These are phyloP conservation scores for Euplexia lucipara DNA, from an alignment of 2,888 invertebrate species.

Conservation along the genomic window DNA sequence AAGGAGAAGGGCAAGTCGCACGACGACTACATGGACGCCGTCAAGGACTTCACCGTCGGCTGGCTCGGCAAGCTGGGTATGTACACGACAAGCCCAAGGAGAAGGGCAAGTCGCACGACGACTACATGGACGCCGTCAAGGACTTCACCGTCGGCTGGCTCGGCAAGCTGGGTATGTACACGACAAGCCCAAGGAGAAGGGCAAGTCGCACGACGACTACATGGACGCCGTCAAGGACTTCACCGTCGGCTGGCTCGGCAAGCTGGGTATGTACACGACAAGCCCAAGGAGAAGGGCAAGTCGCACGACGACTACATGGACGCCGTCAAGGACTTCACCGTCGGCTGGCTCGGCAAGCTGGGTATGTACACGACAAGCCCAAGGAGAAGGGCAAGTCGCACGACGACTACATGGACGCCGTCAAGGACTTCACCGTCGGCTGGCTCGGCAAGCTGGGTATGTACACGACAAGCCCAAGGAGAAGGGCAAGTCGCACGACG, in stretches of 20 bases:
- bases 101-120: conserved; percentile 95
- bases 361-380: too few species aligned
- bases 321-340: conserved; percentile 96
- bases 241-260: conserved; percentile 95
- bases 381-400: too few species aligned
- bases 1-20: too few species aligned
- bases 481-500: conserved; percentile 93
- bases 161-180: conserved; percentile 93
- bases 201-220: conserved; percentile 96
- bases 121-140: conserved; percentile 95
- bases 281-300: too few species aligned
- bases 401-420: conserved; percentile 96
- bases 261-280: conserved; percentile 94
- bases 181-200: too few species aligned
- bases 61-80: conserved; percentile 96
- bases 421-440: conserved; percentile 95
- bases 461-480: conserved; percentile 81
- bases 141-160: conserved; percentile 97
- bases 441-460: conserved; percentile 96
- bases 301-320: conserved; percentile 96
- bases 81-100: too few species aligned
- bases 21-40: conserved; percentile 96
- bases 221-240: conserved; percentile 96
- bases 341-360: conserved; percentile 95
- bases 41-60: conserved; percentile 95